These are phyloP conservation scores for Ruditapes philippinarum DNA, from an alignment of 1,140 invertebrate species.

Conservation along the genomic window DNA sequence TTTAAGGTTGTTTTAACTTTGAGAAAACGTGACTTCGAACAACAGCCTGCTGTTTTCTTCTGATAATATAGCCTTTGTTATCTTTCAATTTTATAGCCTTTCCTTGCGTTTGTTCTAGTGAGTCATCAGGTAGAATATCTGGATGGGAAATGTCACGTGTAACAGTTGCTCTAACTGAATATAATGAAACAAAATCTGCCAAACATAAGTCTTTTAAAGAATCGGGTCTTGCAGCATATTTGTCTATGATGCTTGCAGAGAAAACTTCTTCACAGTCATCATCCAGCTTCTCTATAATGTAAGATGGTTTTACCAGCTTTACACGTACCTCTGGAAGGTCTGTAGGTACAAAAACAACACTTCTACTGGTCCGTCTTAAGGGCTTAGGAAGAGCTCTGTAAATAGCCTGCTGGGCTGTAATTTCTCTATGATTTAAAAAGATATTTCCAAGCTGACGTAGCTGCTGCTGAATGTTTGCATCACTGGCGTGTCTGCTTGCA, in stretches of 20 bases:
- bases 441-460: conserved; percentile 37
- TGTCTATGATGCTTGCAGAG: neutral
- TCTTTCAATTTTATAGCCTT: conserved; percentile 7
- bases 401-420: conserved; percentile 40
- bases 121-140: neutral
- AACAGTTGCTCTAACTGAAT: neutral
- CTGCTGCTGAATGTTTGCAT: conserved; percentile 23
- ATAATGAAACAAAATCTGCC: neutral
- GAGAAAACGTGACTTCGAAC: no score
- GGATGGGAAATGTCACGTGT: neutral
- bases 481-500: conserved; percentile 26
- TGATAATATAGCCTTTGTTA: conserved; percentile 3
- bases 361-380: conserved; percentile 10
- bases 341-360: conserved; percentile 33
- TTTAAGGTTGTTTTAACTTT: conserved; percentile 14
- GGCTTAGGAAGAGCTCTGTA: conserved; percentile 32
- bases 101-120: neutral
- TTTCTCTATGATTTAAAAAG: conserved; percentile 38
- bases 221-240: conserved; percentile 36
- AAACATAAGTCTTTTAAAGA: conserved; percentile 18
- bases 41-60: neutral
- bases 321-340: neutral
- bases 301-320: neutral
- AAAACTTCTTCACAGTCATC: conserved; percentile 48
- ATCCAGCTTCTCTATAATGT: conserved; percentile 32